These are phyloP conservation scores for Mycalesis mineus DNA, from an alignment of 2,888 invertebrate genomes.

Conservation along the genomic window DNA sequence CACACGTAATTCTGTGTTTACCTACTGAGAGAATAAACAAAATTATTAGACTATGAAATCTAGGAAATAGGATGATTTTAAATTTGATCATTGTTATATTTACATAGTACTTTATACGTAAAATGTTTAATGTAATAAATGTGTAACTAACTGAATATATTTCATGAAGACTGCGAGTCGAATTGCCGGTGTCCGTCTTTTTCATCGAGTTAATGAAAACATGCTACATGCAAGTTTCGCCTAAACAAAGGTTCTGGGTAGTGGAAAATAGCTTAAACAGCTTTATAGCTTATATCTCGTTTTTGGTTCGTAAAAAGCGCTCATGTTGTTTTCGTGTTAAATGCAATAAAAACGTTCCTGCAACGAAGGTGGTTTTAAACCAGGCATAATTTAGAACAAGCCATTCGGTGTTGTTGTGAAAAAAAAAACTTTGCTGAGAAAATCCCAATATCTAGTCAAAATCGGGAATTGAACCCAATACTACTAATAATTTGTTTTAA, in stretches of 20 bases:
- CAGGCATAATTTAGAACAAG: slow-evolving; percentile 15
- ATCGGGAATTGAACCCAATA: too few species aligned
- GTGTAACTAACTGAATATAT: not conserved
- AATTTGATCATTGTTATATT: not conserved
- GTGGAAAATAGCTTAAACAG: slow-evolving; percentile 6
- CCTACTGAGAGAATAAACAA: too few species aligned
- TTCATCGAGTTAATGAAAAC: too few species aligned
- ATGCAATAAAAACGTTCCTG: slow-evolving; percentile 26
- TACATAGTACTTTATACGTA: not conserved
- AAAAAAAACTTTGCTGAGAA: not conserved
- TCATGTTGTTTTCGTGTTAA: slow-evolving; percentile 27
- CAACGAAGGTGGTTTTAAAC: slow-evolving; percentile 19
- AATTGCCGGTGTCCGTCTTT: too few species aligned
- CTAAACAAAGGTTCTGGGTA: not conserved
- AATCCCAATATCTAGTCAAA: too few species aligned
- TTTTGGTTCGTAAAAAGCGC: slow-evolving; percentile 28
- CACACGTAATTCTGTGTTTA: too few species aligned
- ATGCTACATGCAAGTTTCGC: too few species aligned
- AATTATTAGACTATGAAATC: not conserved
- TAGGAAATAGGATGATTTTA: not conserved
- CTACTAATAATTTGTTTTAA: too few species aligned
- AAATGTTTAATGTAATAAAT: slow-evolving; percentile 3
- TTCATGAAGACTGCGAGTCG: too few species aligned
- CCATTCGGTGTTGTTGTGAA: not conserved
- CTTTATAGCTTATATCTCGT: slow-evolving; percentile 32